A percentile compares a stretch with the other conserved stretches of the same genome.
These are phyloP conservation scores for Chaetorhynchus papuensis DNA, from an alignment of 2,113 vertebrate species.

Conservation along the genomic window DNA sequence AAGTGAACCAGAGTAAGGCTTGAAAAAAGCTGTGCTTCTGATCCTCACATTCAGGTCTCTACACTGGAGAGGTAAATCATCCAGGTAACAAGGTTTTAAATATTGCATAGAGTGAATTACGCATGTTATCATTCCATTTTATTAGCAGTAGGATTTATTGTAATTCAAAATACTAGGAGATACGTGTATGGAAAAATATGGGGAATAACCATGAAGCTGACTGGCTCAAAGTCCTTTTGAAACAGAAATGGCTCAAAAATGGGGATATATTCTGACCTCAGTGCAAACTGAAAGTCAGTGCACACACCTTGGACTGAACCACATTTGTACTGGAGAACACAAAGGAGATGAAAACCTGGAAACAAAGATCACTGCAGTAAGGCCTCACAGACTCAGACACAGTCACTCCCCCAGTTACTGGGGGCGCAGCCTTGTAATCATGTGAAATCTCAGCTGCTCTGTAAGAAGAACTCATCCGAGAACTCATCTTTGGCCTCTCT, in stretches of 20 bases:
- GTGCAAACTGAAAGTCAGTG: background rate
- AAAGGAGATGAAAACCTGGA: background rate
- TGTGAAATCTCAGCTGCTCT: background rate
- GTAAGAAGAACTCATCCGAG: background rate
- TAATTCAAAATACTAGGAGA: background rate
- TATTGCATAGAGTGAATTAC: background rate
- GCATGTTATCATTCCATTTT: background rate
- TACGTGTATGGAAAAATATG: background rate
- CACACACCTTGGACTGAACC: background rate
- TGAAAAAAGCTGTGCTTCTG: background rate
- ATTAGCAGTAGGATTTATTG: background rate
- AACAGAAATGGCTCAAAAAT: background rate
- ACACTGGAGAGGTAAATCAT: background rate
- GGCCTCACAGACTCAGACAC: fast-evolving
- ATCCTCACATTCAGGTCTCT: background rate
- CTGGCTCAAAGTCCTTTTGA: background rate
- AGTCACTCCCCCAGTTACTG: background rate
- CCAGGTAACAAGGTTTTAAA: background rate
- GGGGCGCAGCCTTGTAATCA: background rate
- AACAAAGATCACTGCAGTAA: background rate
- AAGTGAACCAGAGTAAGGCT: background rate
- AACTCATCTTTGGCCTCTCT: background rate
- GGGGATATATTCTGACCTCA: background rate
- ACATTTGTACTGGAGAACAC: background rate
- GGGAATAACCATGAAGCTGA: background rate